Evolutionary conservation across 2,888 invertebrate genomes (phyloP).

Genomic region (Drosophila niveifrons): DNA sequence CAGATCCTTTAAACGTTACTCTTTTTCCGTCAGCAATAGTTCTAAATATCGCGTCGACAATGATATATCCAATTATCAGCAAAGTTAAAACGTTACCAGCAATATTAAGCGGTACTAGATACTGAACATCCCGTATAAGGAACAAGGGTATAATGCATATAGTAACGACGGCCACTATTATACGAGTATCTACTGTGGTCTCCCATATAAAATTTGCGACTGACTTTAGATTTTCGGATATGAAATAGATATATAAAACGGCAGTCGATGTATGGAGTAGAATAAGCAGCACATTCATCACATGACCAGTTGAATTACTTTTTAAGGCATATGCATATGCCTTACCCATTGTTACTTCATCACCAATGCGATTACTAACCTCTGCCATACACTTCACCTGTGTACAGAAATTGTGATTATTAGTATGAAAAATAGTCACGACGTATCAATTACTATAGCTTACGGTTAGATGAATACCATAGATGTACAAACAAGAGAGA

Average conservation of each 20-base stretch:
- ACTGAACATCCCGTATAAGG: constrained; percentile 12
- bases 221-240: constrained; percentile 11
- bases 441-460: not conserved
- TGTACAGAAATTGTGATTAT: not conserved
- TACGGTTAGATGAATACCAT: constrained; percentile 22
- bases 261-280: constrained; percentile 2
- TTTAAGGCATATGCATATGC: not conserved
- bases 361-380: not conserved
- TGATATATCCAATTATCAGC: not conserved
- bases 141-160: constrained; percentile 9
- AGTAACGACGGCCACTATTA: not conserved
- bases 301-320: not conserved
- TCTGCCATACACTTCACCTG: constrained; percentile 12
- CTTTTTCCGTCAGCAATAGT: too few species aligned
- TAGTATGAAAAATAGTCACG: not conserved
- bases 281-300: constrained; percentile 16
- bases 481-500: not conserved
- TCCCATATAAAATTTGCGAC: not conserved
- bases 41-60: too few species aligned
- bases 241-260: constrained; percentile 2
- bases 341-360: constrained; percentile 10
- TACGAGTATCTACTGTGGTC: not conserved
- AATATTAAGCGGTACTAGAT: constrained; percentile 11
- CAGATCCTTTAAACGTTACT: too few species aligned
- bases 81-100: constrained; percentile 3